phyloP scores from a whole-genome alignment of 2,797 vertebrate genomes.

The Apogon hyalosoma region DNA sequence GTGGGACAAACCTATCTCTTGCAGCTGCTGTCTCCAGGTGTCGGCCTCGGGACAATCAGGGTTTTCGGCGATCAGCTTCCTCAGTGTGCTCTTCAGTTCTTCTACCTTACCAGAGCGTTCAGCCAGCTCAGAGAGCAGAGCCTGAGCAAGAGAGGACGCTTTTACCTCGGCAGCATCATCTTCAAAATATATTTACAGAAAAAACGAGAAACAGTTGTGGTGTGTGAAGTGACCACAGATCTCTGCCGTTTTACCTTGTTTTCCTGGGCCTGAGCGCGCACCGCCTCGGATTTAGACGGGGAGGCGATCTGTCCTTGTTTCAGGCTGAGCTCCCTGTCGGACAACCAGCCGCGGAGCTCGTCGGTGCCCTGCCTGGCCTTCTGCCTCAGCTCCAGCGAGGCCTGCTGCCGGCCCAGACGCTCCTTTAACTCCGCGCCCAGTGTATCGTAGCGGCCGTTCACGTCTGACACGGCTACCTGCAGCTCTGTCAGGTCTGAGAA shows the following conservation, averaged over 20 bases:
- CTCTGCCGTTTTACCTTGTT: slow-evolving; percentile 89
- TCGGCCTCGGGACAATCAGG: slow-evolving; percentile 93
- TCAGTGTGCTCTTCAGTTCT: slow-evolving; percentile 89
- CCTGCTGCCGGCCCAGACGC: slow-evolving; percentile 82
- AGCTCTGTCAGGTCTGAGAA: slow-evolving; percentile 94
- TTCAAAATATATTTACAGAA: neutral
- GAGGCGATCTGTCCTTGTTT: slow-evolving; percentile 83
- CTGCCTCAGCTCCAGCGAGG: slow-evolving; percentile 85
- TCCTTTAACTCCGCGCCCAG: slow-evolving; percentile 86
- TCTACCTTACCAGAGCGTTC: slow-evolving; percentile 92
- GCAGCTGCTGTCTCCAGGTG: slow-evolving; percentile 92
- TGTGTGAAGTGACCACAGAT: neutral
- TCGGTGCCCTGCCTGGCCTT: slow-evolving; percentile 84
- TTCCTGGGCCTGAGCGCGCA: slow-evolving; percentile 91
- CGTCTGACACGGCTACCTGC: slow-evolving; percentile 92
- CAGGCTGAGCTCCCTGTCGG: slow-evolving; percentile 87
- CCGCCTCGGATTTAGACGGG: slow-evolving; percentile 89
- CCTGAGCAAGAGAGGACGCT: slow-evolving; percentile 76
- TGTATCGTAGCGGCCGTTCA: slow-evolving; percentile 87
- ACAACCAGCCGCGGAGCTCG: slow-evolving; percentile 88
- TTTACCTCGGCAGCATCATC: neutral
- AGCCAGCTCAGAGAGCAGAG: slow-evolving; percentile 90
- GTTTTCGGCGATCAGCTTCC: slow-evolving; percentile 89
- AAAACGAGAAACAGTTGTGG: neutral
- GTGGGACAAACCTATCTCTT: slow-evolving; percentile 90